Evolutionary conservation across 2,797 vertebrate genomes (phyloP).

Genomic region (Enteromius mattozi): DNA sequence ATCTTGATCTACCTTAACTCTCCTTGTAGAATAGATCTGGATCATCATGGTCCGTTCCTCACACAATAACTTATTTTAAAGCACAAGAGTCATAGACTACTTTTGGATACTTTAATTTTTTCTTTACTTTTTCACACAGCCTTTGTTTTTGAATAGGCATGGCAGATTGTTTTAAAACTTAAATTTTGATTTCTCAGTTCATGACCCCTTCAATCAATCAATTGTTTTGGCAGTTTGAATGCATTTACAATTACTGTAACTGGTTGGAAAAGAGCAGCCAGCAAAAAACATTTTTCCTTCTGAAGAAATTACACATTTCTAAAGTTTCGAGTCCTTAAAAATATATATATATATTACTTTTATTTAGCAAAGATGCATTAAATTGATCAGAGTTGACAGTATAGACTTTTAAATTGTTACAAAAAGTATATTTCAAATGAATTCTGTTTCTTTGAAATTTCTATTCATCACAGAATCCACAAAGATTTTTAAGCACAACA

Average conservation of each 20-base stretch:
- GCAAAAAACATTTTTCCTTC: not conserved
- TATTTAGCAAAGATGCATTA: not conserved
- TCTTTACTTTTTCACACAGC: too few species aligned
- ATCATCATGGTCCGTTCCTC: not conserved
- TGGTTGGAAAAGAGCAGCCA: not conserved
- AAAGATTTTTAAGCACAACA: not conserved
- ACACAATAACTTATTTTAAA: not conserved
- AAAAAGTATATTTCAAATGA: not conserved
- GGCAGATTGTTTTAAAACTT: too few species aligned
- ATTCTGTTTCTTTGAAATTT: not conserved
- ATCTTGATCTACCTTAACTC: not conserved
- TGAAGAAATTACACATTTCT: not conserved
- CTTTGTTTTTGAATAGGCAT: too few species aligned
- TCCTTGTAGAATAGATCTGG: not conserved
- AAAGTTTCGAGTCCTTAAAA: not conserved
- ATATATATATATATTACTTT: not conserved
- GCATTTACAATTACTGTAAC: not conserved
- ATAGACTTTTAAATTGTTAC: not conserved
- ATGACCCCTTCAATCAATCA: not conserved
- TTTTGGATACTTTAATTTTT: not conserved
- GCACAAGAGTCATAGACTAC: not conserved
- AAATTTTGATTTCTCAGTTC: not conserved
- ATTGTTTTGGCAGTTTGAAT: not conserved
- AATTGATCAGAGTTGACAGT: not conserved
- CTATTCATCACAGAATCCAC: not conserved